These are phyloP conservation scores for Tyto alba DNA, from an alignment of 2,113 vertebrate species.

Conservation along the genomic window DNA sequence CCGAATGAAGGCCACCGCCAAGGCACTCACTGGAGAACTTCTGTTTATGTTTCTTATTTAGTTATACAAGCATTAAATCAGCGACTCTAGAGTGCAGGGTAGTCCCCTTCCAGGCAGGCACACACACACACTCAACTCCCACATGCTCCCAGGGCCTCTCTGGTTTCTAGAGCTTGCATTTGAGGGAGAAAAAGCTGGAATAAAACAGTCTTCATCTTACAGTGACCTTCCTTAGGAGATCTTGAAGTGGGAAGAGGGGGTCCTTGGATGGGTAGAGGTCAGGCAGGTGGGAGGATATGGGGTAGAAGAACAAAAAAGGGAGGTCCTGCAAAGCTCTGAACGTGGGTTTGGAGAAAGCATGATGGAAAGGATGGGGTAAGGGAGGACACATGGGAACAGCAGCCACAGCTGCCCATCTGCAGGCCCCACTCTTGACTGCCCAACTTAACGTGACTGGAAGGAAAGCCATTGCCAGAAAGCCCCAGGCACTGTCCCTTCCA, in stretches of 20 bases:
- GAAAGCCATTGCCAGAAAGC: background rate
- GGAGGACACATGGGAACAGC: background rate
- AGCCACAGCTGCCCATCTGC: background rate
- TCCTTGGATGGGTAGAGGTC: background rate
- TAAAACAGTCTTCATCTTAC: background rate
- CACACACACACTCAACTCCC: background rate
- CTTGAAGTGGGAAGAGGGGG: background rate
- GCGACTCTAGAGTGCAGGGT: background rate
- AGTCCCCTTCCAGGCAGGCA: constrained; percentile 20
- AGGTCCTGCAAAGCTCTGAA: background rate
- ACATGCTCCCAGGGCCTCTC: background rate
- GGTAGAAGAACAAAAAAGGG: background rate
- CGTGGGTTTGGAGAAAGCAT: background rate
- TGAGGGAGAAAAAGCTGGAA: background rate
- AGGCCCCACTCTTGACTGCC: background rate
- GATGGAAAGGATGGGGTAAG: background rate
- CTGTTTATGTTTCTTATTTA: constrained; percentile 59
- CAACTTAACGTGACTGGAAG: background rate
- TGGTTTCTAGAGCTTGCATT: background rate
- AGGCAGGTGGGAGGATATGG: background rate
- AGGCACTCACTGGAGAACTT: background rate
- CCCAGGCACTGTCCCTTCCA: background rate
- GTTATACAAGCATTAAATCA: constrained; percentile 58
- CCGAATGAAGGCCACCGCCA: background rate
- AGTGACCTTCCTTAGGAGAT: background rate